Conservation (phyloP, 2,888 invertebrate genomes). For the Parelbella ahira region DNA sequence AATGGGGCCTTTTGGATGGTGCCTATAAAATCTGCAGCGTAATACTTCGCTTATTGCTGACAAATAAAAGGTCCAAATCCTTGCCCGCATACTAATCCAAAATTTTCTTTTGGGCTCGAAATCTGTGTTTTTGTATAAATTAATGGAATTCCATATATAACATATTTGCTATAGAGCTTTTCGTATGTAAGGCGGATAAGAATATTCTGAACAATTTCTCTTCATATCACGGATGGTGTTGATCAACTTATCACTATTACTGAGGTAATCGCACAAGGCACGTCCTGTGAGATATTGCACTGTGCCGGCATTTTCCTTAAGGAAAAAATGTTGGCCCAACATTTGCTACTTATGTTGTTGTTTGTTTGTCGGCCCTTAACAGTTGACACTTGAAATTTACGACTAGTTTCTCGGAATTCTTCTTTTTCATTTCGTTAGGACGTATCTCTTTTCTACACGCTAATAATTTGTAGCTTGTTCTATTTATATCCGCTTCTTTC, state of each 20-base stretch:
- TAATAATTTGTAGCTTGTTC: not conserved
- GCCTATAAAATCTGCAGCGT: conserved; percentile 26
- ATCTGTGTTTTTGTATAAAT: too few relatives aligned
- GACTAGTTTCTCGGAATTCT: not conserved
- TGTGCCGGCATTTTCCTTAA: conserved; percentile 1
- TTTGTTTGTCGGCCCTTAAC: not conserved
- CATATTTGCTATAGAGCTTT: too few relatives aligned
- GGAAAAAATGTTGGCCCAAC: conserved; percentile 6
- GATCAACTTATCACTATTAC: conserved; percentile 21
- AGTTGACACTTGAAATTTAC: too few relatives aligned
- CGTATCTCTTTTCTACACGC: not conserved
- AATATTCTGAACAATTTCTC: conserved; percentile 2
- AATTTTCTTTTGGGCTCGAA: not conserved
- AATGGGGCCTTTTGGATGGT: conserved; percentile 19
- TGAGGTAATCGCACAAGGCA: not conserved
- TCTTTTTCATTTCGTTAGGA: not conserved
- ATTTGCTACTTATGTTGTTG: not conserved
- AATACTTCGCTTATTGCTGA: conserved; percentile 30
- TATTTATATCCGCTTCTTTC: not conserved
- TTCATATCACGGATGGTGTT: conserved; percentile 4
- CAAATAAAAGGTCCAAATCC: conserved; percentile 12
- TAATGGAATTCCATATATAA: too few relatives aligned
- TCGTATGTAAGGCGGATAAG: too few relatives aligned
- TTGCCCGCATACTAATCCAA: not conserved
- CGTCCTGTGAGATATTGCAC: not conserved